These are phyloP conservation scores for Lottia gigantea DNA, from an alignment of 2,888 invertebrate species.

Conservation along the genomic window DNA sequence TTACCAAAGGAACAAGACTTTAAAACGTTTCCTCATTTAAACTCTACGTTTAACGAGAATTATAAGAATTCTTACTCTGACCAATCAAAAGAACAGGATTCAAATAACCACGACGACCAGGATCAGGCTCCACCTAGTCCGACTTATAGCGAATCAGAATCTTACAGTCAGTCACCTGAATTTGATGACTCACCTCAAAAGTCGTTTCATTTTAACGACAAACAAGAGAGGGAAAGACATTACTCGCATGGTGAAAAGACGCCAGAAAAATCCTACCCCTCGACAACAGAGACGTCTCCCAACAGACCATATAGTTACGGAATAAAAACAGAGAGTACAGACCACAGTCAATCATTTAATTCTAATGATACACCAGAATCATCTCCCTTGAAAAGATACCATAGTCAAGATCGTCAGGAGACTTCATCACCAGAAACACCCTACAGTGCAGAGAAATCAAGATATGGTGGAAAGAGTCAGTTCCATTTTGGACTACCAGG, in stretches of 20 bases:
- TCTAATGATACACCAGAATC: slow-evolving; percentile 1
- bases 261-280: not conserved
- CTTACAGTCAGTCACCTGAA: slow-evolving; percentile 2
- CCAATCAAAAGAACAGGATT: not conserved
- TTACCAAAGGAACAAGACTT: not conserved
- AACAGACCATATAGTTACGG: not conserved
- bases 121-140: not conserved
- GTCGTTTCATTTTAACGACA: not conserved
- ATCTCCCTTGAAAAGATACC: not conserved
- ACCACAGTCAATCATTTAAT: not conserved
- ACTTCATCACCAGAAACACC: not conserved
- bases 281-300: not conserved
- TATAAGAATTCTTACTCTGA: not conserved
- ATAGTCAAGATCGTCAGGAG: not conserved
- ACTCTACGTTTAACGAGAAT: not conserved
- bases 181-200: not conserved
- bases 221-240: not conserved
- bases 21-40: not conserved
- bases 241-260: not conserved
- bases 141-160: not conserved
- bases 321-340: not conserved
- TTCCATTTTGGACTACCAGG: not conserved
- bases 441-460: not conserved
- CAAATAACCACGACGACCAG: slow-evolving; percentile 12
- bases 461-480: not conserved